Percentiles rank a stretch among this genome's conserved stretches.
Conservation (phyloP, 2,113 vertebrate species). For the Telmatochromis brichardi region DNA sequence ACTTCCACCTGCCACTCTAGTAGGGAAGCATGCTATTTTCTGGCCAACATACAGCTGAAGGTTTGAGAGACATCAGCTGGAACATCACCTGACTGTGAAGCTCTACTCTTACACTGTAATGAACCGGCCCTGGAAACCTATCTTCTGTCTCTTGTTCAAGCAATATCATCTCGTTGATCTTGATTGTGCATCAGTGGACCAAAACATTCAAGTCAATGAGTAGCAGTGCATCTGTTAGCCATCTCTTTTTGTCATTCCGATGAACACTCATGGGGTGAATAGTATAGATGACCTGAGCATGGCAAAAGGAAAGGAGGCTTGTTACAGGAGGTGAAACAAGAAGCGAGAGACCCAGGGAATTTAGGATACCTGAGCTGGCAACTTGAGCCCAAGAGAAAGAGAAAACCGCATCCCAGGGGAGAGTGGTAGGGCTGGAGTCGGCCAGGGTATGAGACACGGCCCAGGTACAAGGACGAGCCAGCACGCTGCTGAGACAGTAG, state of each 20-base stretch:
- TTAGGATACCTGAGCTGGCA: slow-evolving; percentile 58
- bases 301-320: slow-evolving; percentile 39
- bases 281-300: slow-evolving; percentile 50
- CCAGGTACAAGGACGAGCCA: slow-evolving; percentile 12
- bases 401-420: slow-evolving; percentile 66
- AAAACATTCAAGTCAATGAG: slow-evolving; percentile 46
- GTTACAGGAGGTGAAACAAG: slow-evolving; percentile 60
- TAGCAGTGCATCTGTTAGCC: slow-evolving; percentile 30
- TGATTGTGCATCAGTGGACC: slow-evolving; percentile 54
- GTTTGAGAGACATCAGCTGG: slow-evolving; percentile 38
- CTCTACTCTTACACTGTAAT: slow-evolving; percentile 55
- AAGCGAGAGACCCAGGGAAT: slow-evolving; percentile 53
- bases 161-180: slow-evolving; percentile 57
- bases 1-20: slow-evolving; percentile 31
- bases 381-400: slow-evolving; percentile 62
- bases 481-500: slow-evolving; percentile 1
- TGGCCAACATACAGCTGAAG: slow-evolving; percentile 3
- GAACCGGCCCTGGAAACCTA: slow-evolving; percentile 51
- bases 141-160: slow-evolving; percentile 44
- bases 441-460: slow-evolving; percentile 1
- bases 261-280: slow-evolving; percentile 49
- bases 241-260: slow-evolving; percentile 49
- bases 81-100: slow-evolving; percentile 55
- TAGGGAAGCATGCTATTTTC: background rate
- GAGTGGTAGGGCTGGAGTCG: slow-evolving; percentile 32